Percentiles rank a stretch among this genome's conserved stretches.
Evolutionary conservation across 2,113 vertebrate genomes (phyloP).

Genomic region (Lynx canadensis): DNA sequence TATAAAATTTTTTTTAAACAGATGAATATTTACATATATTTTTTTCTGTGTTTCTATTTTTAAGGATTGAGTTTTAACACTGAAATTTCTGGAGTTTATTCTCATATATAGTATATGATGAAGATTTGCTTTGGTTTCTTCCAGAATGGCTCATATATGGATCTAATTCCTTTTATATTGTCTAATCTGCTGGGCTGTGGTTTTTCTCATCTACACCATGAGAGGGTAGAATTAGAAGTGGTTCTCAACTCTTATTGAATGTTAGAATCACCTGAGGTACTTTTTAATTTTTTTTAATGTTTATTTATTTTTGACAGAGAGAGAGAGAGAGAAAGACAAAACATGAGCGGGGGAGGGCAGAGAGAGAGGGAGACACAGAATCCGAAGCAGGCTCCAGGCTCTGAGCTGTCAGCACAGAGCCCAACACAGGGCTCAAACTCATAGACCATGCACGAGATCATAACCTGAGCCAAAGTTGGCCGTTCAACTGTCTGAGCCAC

Average conservation of each 20-base stretch:
- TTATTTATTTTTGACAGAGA: too few species aligned
- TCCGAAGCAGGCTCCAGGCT: too few species aligned
- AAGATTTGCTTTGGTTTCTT: conserved; percentile 2
- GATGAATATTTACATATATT: not conserved
- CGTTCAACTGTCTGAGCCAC: too few species aligned
- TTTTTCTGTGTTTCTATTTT: not conserved
- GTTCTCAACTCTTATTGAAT: not conserved
- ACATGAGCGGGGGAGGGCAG: too few species aligned
- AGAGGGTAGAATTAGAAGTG: not conserved
- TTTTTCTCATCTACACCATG: not conserved
- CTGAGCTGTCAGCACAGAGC: too few species aligned
- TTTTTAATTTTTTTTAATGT: not conserved
- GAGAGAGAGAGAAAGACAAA: too few species aligned
- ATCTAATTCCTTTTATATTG: not conserved
- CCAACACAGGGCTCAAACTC: too few species aligned
- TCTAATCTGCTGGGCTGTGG: not conserved
- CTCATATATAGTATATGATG: not conserved
- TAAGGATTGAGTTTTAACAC: not conserved
- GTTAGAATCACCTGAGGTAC: not conserved
- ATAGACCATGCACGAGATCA: too few species aligned
- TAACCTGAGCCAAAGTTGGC: too few species aligned
- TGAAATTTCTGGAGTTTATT: conserved; percentile 29
- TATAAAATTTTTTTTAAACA: not conserved
- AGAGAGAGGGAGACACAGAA: too few species aligned
- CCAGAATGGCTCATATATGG: not conserved